Evolutionary conservation across 2,797 vertebrate genomes (phyloP).

Genomic region (Phrynocephalus vlangalii): DNA sequence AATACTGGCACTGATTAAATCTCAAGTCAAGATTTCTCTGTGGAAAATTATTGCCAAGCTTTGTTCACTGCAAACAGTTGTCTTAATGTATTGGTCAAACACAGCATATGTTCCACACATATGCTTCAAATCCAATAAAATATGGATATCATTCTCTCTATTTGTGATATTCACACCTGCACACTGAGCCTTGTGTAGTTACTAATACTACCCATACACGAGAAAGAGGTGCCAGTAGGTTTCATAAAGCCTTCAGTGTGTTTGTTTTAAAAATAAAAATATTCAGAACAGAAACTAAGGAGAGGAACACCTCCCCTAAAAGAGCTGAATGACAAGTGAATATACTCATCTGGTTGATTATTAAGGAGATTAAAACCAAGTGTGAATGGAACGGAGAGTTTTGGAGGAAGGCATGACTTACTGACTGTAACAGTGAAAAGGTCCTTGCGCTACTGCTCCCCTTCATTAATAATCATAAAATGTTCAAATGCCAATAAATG

Average conservation of each 20-base stretch:
- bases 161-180: not conserved
- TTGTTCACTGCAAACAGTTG: not conserved
- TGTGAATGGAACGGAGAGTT: not conserved
- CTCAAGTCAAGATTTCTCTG: not conserved
- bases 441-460: not conserved
- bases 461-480: not conserved
- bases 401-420: not conserved
- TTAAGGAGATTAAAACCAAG: not conserved
- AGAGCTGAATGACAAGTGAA: not conserved
- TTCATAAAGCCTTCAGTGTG: not conserved
- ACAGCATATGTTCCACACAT: not conserved
- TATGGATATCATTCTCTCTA: not conserved
- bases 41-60: constrained; percentile 4
- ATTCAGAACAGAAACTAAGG: not conserved
- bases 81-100: not conserved
- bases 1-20: not conserved
- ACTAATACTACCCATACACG: not conserved
- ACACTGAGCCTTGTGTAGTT: not conserved
- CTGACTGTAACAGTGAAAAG: not conserved
- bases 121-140: not conserved
- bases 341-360: not conserved
- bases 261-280: not conserved
- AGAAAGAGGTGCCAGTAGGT: not conserved
- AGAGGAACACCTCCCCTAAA: not conserved
- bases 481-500: not conserved